Conservation (phyloP, 1,140 invertebrate species). For the Arctopsyche grandis region DNA sequence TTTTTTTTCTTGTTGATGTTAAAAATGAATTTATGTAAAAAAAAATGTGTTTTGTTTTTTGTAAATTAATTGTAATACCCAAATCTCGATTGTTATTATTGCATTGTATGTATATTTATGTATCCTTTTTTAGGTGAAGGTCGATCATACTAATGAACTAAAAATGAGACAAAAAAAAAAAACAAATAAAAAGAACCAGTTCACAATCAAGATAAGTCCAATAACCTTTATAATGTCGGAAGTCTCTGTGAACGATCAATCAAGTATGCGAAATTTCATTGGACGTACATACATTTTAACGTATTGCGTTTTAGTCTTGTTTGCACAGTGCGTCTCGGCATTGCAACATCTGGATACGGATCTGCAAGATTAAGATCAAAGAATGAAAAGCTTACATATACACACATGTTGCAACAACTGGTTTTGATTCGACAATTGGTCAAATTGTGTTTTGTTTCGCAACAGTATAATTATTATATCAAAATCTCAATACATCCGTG, state of each 20-base stretch:
- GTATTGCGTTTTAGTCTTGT: no score
- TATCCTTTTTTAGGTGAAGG: neutral
- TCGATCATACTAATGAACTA: neutral
- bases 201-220: neutral
- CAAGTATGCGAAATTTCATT: neutral
- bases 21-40: constrained; percentile 9
- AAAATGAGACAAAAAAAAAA: neutral
- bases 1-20: constrained; percentile 9
- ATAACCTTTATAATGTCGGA: neutral
- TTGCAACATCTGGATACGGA: no score
- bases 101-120: neutral
- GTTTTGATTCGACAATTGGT: no score
- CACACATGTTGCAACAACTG: no score
- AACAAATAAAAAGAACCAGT: neutral
- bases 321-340: no score
- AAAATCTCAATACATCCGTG: no score
- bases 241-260: neutral
- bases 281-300: no score
- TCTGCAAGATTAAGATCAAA: no score
- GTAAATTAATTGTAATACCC: constrained; percentile 3
- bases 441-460: no score
- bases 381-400: no score
- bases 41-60: neutral
- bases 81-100: constrained; percentile 10
- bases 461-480: no score